These are phyloP conservation scores for Rhinolophus sinicus DNA, from an alignment of 2,113 vertebrate species.

Conservation along the genomic window DNA sequence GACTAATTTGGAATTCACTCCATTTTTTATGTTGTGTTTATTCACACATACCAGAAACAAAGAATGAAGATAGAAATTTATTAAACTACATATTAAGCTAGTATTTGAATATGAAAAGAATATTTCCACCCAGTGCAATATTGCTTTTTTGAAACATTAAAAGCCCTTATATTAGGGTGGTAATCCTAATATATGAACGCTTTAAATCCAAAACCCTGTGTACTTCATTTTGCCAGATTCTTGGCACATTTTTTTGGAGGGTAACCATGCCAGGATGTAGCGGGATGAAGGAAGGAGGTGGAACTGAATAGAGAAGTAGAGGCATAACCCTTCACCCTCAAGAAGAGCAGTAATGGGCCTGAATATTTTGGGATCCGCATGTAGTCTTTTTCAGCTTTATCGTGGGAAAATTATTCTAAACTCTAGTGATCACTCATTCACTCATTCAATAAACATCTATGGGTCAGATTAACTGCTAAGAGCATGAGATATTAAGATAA, in stretches of 20 bases:
- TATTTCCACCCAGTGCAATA: slow-evolving; percentile 34
- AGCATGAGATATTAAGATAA: background rate
- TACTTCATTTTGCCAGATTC: slow-evolving; percentile 8
- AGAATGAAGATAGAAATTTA: slow-evolving; percentile 52
- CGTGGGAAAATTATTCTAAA: background rate
- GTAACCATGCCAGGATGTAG: background rate
- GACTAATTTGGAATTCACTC: slow-evolving; percentile 3
- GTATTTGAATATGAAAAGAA: slow-evolving; percentile 49
- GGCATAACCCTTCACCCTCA: background rate
- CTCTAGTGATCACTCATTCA: background rate
- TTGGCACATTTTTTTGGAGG: background rate
- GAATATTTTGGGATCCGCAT: background rate
- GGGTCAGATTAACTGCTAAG: background rate
- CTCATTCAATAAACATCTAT: background rate
- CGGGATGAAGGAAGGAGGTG: background rate
- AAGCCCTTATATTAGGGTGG: background rate
- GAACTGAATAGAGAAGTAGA: background rate
- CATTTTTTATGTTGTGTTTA: background rate
- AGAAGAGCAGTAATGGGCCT: background rate
- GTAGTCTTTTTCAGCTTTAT: background rate
- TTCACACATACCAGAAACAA: slow-evolving; percentile 54
- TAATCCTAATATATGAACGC: background rate
- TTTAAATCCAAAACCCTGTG: background rate
- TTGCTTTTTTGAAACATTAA: slow-evolving; percentile 51
- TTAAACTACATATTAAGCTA: background rate